These are phyloP conservation scores for Pogonocherus hispidulus DNA, from an alignment of 2,888 invertebrate species.

Conservation along the genomic window DNA sequence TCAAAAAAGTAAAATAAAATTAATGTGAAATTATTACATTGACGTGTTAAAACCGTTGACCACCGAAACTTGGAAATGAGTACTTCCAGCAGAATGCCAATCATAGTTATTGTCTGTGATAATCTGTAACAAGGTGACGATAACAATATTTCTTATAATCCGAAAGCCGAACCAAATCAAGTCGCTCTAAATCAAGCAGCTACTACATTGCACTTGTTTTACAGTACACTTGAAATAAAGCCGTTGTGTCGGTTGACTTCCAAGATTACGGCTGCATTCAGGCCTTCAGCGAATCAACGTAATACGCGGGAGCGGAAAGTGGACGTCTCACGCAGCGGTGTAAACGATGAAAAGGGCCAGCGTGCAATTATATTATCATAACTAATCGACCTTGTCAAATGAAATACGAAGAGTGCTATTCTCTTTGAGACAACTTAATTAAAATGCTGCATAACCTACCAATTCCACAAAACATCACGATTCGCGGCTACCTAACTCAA, in stretches of 20 bases:
- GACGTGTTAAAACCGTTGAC: too few relatives aligned
- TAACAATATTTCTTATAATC: too few relatives aligned
- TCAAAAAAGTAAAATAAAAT: too few relatives aligned
- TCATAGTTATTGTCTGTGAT: too few relatives aligned
- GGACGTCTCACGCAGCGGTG: neutral
- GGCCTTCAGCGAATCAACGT: neutral
- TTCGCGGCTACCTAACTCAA: conserved; percentile 2
- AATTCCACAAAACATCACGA: neutral
- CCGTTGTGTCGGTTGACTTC: neutral
- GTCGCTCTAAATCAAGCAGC: too few relatives aligned
- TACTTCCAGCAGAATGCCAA: too few relatives aligned
- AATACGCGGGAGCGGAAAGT: neutral
- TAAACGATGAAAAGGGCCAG: neutral
- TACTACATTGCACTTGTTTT: too few relatives aligned
- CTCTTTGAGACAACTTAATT: conserved; percentile 2
- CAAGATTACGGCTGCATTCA: neutral
- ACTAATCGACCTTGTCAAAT: conserved; percentile 3
- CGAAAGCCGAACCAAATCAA: too few relatives aligned
- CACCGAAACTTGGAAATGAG: too few relatives aligned
- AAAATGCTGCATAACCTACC: conserved; percentile 4
- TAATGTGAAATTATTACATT: too few relatives aligned
- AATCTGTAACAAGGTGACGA: too few relatives aligned
- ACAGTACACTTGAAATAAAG: neutral
- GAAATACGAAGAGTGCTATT: conserved; percentile 1
- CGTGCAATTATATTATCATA: conserved; percentile 4